A percentile compares a stretch with the other conserved stretches of the same genome.
These are phyloP conservation scores for Drosophila paulistorum DNA, from an alignment of 1,140 invertebrate species.

Conservation along the genomic window DNA sequence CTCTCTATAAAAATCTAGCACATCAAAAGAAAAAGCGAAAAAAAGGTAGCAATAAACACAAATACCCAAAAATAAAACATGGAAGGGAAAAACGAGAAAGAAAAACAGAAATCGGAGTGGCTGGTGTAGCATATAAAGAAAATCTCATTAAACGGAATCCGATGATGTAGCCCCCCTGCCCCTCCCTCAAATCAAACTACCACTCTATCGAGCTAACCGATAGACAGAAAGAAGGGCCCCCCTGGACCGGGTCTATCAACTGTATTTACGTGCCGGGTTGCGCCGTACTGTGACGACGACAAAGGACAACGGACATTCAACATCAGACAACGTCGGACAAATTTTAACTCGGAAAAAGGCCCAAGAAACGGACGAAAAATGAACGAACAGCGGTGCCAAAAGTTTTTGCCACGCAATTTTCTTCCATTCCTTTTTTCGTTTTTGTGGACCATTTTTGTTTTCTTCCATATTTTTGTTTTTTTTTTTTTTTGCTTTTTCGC, in stretches of 20 bases:
- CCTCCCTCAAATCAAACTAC: background rate
- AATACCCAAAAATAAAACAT: background rate
- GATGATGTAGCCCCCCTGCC: constrained; percentile 27
- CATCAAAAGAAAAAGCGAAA: background rate
- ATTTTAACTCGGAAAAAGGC: constrained; percentile 15
- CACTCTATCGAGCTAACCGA: constrained; percentile 32
- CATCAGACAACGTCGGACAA: background rate
- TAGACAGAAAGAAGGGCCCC: constrained; percentile 27
- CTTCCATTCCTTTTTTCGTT: constrained; percentile 16
- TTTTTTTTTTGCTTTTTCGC: background rate
- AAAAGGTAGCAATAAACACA: constrained; percentile 1
- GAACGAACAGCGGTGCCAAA: constrained; percentile 34
- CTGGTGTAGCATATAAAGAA: constrained; percentile 22
- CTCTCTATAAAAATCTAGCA: background rate
- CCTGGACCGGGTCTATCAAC: constrained; percentile 19
- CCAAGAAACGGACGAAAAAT: background rate
- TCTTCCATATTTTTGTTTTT: constrained; percentile 5
- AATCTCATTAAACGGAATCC: constrained; percentile 60
- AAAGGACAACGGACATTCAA: background rate
- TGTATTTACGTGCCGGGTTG: constrained; percentile 32
- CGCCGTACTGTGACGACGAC: constrained; percentile 1
- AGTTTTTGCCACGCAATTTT: constrained; percentile 39
- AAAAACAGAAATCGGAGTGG: constrained; percentile 2
- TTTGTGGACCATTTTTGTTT: constrained; percentile 18
- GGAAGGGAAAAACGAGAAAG: background rate